A percentile compares a stretch with the other conserved stretches of the same genome.
phyloP scores from a whole-genome alignment of 2,797 vertebrate genomes.

The Pseudochromis fuscus region DNA sequence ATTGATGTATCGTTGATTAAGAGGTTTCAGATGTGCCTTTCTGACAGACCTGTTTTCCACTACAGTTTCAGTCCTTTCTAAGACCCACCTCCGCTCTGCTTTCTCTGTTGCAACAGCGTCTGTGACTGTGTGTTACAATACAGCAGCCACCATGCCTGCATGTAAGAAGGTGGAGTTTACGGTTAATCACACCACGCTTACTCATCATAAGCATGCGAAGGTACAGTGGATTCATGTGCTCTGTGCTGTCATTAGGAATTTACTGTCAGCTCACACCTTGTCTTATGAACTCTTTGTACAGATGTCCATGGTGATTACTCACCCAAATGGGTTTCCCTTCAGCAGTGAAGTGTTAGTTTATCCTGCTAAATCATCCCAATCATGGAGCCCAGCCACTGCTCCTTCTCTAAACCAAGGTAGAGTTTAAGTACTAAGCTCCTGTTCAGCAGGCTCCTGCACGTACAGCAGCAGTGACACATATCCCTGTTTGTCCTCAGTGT shows the following conservation, averaged over 20 bases:
- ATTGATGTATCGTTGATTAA: background rate
- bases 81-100: constrained; percentile 2
- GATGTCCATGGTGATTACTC: constrained; percentile 63
- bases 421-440: background rate
- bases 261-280: background rate
- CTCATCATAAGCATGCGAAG: constrained; percentile 50
- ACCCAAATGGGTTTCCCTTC: constrained; percentile 55
- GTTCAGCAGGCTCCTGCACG: background rate
- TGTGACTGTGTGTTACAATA: constrained; percentile 72
- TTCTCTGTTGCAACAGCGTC: constrained; percentile 60
- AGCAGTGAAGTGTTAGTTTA: constrained; percentile 40
- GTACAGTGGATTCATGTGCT: constrained; percentile 46
- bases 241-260: background rate
- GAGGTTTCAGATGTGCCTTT: background rate
- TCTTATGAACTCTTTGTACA: constrained; percentile 27
- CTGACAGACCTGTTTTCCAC: background rate
- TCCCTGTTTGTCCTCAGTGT: constrained; percentile 66
- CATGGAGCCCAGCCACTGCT: background rate
- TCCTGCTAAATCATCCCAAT: fast-evolving
- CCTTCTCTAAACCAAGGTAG: constrained; percentile 72
- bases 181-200: constrained; percentile 43
- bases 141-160: background rate
- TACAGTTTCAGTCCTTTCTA: background rate
- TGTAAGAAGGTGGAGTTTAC: constrained; percentile 80
- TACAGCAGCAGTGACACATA: background rate